Base-by-base conservation (phyloP, 2,888 invertebrate genomes). In the Melangyna quadrimaculata region DNA sequence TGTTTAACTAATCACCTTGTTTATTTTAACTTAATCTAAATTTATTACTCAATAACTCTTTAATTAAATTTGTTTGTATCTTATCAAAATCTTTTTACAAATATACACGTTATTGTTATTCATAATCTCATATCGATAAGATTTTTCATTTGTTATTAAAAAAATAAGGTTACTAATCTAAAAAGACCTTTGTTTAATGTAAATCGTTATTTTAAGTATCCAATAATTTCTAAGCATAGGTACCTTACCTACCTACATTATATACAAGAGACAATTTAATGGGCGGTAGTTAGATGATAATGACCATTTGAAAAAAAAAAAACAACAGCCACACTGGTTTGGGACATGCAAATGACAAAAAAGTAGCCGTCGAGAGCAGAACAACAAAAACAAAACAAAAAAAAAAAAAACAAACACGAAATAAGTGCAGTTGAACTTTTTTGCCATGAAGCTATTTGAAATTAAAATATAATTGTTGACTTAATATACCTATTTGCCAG, bases 401-500 rank as follows among this genome's bases (percentile, higher is more conserved):
- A 86, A 81, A 73, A 63, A 86, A n/a, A n/a, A 63, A 45, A 43
- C 67, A 61, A 78, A 79, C 48, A 53, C 53, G 45, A 80, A 86
- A 81, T 77, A 63, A 86, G 80, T 78, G 81, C 77, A 81, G 69
- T 78, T 86, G 69, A 81, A 70, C 70, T 86, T 81, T 80, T 81
- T 81, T 81, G 71, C 75, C 75, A 69, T 77, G 55, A 73, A 80
- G 71, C 61, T 63, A 80, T 86, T 86, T 80, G 72, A 86, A 86
- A 80, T 86, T 80, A 77, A 86, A 86, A 86, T 74, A 61, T 86
- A 86, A 86, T 86, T 80, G 72, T 81, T 63, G 71, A 73, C 80
- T 72, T 72, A 71, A 71, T 84, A 71, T 74, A 79, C 63, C 74
- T 72, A 70, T 51, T 48, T 74, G 57, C 51, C 40, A 65, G 59